Evolutionary conservation across 1,140 invertebrate genomes (phyloP).

Genomic region (Lasaia peninsularis): DNA sequence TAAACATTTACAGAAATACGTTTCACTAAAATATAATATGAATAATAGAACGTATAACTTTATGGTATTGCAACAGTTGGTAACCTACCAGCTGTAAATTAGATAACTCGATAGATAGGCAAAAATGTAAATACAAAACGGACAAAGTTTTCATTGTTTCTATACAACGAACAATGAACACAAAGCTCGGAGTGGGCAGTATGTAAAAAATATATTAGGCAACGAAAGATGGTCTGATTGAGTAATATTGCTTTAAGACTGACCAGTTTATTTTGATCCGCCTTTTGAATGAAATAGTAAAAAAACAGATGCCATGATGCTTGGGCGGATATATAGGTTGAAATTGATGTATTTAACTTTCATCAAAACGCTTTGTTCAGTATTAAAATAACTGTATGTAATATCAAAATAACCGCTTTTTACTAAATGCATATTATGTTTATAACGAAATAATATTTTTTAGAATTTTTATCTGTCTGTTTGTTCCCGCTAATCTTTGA

Average conservation of each 20-base stretch:
- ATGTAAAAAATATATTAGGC: constrained; percentile 25
- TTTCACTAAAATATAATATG: constrained; percentile 1
- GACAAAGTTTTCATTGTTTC: constrained; percentile 54
- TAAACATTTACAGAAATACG: not conserved
- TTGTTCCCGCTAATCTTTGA: no score
- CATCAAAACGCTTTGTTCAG: no score
- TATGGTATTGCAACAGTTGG: constrained; percentile 32
- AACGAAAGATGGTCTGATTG: constrained; percentile 24
- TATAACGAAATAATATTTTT: no score
- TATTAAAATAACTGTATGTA: no score
- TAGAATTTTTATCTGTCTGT: no score
- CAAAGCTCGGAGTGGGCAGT: constrained; percentile 34
- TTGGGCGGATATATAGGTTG: no score
- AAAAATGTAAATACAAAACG: constrained; percentile 47
- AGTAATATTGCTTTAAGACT: constrained; percentile 16
- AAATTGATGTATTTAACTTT: no score
- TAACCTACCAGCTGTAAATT: constrained; percentile 44
- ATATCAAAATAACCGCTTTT: no score
- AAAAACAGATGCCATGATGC: no score
- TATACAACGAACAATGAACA: constrained; percentile 34
- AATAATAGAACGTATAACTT: constrained; percentile 7
- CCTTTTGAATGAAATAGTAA: not conserved
- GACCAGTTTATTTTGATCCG: not conserved
- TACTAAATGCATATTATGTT: no score
- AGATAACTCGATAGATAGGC: constrained; percentile 52